phyloP scores from a whole-genome alignment of 2,113 vertebrate genomes.

The Bubo scandiacus region DNA sequence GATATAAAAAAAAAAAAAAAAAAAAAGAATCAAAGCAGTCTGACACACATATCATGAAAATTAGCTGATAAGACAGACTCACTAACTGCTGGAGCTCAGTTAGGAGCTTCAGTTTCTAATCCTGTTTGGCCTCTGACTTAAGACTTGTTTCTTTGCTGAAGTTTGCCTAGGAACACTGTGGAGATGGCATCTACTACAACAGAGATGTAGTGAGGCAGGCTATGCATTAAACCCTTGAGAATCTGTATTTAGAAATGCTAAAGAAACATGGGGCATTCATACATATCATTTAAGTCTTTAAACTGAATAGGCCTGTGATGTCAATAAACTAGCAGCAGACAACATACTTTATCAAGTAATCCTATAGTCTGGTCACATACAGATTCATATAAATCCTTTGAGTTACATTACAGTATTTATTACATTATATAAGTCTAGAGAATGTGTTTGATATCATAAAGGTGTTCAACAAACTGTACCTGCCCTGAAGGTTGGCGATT shows the following conservation, averaged over 20 bases:
- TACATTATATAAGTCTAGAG: not conserved
- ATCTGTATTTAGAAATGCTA: not conserved
- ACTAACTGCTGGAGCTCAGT: not conserved
- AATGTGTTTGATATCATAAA: not conserved
- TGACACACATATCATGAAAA: not conserved
- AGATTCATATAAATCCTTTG: not conserved
- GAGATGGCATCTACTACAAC: not conserved
- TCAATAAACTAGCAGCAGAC: not conserved
- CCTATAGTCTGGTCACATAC: not conserved
- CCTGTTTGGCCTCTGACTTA: not conserved
- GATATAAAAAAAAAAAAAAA: not conserved
- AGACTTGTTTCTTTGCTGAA: not conserved
- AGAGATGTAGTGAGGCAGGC: no score
- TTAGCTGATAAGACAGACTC: fast-evolving
- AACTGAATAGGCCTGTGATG: not conserved
- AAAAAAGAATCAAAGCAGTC: not conserved
- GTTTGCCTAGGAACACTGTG: not conserved
- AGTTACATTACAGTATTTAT: not conserved
- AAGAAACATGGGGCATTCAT: not conserved
- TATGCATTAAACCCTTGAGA: not conserved
- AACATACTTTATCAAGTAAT: not conserved
- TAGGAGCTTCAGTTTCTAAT: not conserved
- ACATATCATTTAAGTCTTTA: not conserved
- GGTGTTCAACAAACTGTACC: not conserved
- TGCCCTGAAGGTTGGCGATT: not conserved